Conservation (phyloP, 1,140 invertebrate genomes). For the Hycleus phaleratus region DNA sequence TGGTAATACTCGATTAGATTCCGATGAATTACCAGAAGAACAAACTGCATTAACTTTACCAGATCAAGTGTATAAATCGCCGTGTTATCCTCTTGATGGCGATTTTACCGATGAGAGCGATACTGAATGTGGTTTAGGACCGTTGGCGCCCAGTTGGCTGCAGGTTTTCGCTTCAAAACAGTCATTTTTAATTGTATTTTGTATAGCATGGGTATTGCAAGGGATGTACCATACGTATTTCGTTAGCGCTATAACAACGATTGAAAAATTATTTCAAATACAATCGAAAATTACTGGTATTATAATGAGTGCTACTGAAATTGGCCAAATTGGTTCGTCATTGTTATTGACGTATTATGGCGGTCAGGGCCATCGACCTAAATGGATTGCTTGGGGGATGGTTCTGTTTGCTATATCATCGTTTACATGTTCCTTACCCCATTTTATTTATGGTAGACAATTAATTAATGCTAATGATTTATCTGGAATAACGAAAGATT, state of each 20-base stretch:
- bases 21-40: conserved; percentile 28
- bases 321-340: conserved; percentile 86
- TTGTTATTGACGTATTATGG: conserved; percentile 88
- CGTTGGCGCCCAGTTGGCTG: conserved; percentile 60
- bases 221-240: conserved; percentile 95
- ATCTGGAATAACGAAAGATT: conserved; percentile 30
- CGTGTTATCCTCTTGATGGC: conserved; percentile 19
- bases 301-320: conserved; percentile 88
- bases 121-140: conserved; percentile 61
- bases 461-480: conserved; percentile 58
- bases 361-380: conserved; percentile 87
- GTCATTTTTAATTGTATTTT: conserved; percentile 80
- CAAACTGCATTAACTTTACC: conserved; percentile 25
- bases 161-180: conserved; percentile 80
- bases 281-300: conserved; percentile 91
- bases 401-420: conserved; percentile 80
- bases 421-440: conserved; percentile 77
- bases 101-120: conserved; percentile 41
- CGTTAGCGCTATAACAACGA: conserved; percentile 92
- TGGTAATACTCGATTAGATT: conserved; percentile 17
- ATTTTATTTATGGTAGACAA: conserved; percentile 70
- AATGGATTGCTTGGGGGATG: conserved; percentile 93
- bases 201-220: conserved; percentile 81
- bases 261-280: conserved; percentile 93
- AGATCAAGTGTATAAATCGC: conserved; percentile 13